Conservation (phyloP, 1,140 invertebrate genomes). For the Tetraneura akinire region DNA sequence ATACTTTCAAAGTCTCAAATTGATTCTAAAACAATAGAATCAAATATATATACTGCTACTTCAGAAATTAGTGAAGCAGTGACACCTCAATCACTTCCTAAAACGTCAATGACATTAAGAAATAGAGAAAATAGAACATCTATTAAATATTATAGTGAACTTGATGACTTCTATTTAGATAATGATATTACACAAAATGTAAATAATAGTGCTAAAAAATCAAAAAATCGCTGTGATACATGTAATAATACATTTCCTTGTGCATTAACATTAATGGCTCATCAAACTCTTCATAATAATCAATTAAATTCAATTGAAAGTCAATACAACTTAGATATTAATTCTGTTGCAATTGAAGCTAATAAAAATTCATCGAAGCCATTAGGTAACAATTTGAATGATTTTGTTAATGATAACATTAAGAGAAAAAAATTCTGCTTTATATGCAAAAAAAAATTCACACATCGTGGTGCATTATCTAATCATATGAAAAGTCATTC, state of each 20-base stretch:
- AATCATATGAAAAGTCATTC: constrained; percentile 10
- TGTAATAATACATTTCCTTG: not conserved
- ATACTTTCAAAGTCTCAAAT: not conserved
- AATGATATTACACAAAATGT: too few species aligned
- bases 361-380: not conserved
- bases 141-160: not conserved
- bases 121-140: not conserved
- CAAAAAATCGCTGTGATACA: not conserved
- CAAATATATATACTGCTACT: not conserved
- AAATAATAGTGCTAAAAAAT: not conserved
- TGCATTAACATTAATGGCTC: not conserved
- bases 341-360: not conserved
- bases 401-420: not conserved
- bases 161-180: not conserved
- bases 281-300: not conserved
- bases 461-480: not conserved
- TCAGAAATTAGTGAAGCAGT: not conserved
- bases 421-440: not conserved
- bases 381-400: not conserved
- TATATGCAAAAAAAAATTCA: not conserved
- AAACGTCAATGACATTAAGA: not conserved
- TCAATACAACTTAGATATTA: not conserved
- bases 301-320: not conserved
- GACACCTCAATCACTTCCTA: not conserved
- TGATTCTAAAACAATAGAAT: not conserved